A percentile compares a stretch with the other conserved stretches of the same genome.
These are phyloP conservation scores for Leptoteleia sp. DNA, from an alignment of 1,140 invertebrate species.

Conservation along the genomic window DNA sequence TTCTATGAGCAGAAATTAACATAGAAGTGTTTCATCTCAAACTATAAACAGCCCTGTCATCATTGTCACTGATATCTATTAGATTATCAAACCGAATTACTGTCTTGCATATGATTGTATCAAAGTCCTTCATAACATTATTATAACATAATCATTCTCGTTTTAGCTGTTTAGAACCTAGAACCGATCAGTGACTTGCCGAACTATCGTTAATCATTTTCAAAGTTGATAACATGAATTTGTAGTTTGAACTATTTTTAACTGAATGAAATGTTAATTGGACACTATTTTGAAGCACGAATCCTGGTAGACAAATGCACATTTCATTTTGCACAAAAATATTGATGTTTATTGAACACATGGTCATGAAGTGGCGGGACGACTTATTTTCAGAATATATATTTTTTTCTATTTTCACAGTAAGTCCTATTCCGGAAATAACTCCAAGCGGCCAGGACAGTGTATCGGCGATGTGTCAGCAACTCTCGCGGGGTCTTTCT, in stretches of 20 bases:
- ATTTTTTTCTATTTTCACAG: conserved; percentile 76
- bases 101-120: conserved; percentile 23
- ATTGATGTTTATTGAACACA: conserved; percentile 26
- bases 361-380: not conserved
- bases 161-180: conserved; percentile 5
- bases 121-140: not conserved
- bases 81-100: conserved; percentile 3
- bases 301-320: conserved; percentile 41
- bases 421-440: conserved; percentile 90
- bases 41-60: conserved; percentile 8
- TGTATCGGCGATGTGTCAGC: conserved; percentile 93
- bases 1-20: conserved; percentile 19
- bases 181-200: conserved; percentile 1
- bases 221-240: not conserved
- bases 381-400: conserved; percentile 8
- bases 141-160: conserved; percentile 6
- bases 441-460: conserved; percentile 87
- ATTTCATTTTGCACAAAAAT: conserved; percentile 17
- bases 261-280: conserved; percentile 1
- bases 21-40: conserved; percentile 28
- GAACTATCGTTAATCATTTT: not conserved
- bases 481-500: conserved; percentile 91
- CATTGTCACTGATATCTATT: conserved; percentile 14
- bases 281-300: conserved; percentile 33
- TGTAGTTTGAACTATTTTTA: conserved; percentile 23